These are phyloP conservation scores for Myotis pilosus DNA, from an alignment of 2,797 vertebrate species.

Conservation along the genomic window DNA sequence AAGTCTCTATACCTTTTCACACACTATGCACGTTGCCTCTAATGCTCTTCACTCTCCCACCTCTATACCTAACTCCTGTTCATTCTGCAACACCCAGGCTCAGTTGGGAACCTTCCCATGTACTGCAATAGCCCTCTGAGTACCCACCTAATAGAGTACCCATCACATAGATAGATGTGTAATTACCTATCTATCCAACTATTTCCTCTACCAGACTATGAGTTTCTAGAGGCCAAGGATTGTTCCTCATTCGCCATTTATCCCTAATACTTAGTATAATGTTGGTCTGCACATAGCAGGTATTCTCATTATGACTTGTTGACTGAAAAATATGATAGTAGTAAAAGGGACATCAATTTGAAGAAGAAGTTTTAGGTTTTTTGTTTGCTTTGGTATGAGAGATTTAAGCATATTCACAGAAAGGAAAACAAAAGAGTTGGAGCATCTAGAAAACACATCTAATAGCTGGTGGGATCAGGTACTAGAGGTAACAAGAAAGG, in stretches of 20 bases:
- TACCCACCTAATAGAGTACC: not conserved
- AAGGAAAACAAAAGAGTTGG: constrained; percentile 10
- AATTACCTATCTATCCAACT: not conserved
- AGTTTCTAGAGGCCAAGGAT: not conserved
- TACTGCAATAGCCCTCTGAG: not conserved
- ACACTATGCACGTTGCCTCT: not conserved
- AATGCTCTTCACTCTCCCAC: not conserved
- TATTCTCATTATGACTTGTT: constrained; percentile 39
- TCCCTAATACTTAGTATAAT: not conserved
- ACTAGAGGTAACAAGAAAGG: not conserved
- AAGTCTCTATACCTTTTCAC: not conserved
- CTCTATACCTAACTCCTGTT: not conserved
- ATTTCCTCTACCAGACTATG: not conserved
- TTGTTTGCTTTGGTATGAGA: not conserved
- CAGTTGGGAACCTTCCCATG: not conserved
- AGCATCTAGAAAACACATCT: not conserved
- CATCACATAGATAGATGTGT: not conserved
- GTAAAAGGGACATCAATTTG: not conserved
- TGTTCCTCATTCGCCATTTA: not conserved
- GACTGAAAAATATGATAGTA: not conserved
- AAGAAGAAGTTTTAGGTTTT: not conserved
- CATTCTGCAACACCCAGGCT: constrained; percentile 8
- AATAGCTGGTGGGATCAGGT: not conserved
- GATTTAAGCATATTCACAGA: constrained; percentile 17
- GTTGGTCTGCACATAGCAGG: not conserved